Conservation (phyloP, 1,140 invertebrate species). For the Battus philenor region DNA sequence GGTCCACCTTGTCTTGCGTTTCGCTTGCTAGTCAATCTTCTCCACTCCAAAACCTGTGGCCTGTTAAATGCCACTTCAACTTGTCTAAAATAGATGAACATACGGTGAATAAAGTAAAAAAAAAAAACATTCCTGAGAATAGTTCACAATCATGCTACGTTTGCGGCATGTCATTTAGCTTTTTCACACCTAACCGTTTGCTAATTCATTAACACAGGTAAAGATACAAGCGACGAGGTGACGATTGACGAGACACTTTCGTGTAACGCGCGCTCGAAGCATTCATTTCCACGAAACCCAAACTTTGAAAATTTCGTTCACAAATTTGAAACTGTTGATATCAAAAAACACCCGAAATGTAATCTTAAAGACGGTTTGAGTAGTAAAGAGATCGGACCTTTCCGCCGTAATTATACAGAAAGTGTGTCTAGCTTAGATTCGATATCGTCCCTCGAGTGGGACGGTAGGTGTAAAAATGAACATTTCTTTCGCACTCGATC, state of each 20-base stretch:
- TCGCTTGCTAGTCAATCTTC: too few relatives aligned
- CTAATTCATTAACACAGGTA: slow-evolving; percentile 27
- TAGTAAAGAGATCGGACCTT: slow-evolving; percentile 22
- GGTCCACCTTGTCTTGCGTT: too few relatives aligned
- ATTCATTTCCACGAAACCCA: slow-evolving; percentile 43
- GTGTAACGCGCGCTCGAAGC: slow-evolving; percentile 39
- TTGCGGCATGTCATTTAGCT: too few relatives aligned
- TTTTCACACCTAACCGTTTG: neutral
- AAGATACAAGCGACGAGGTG: neutral
- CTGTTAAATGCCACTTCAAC: too few relatives aligned
- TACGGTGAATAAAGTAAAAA: too few relatives aligned
- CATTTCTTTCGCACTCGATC: slow-evolving; percentile 40
- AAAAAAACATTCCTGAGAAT: too few relatives aligned
- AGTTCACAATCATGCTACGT: too few relatives aligned
- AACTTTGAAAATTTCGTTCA: slow-evolving; percentile 41
- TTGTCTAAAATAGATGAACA: too few relatives aligned
- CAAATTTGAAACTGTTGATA: slow-evolving; percentile 31
- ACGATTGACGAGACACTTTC: slow-evolving; percentile 30
- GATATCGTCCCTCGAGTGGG: slow-evolving; percentile 55
- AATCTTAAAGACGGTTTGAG: slow-evolving; percentile 31
- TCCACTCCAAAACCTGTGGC: too few relatives aligned
- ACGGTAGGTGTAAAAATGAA: slow-evolving; percentile 39
- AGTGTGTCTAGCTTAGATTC: slow-evolving; percentile 52
- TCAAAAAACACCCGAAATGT: slow-evolving; percentile 43
- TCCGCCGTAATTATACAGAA: slow-evolving; percentile 31